A percentile compares a stretch with the other conserved stretches of the same genome.
These are phyloP conservation scores for Patiria miniata DNA, from an alignment of 35 echinoderm and acorn worm species.

Conservation along the genomic window DNA sequence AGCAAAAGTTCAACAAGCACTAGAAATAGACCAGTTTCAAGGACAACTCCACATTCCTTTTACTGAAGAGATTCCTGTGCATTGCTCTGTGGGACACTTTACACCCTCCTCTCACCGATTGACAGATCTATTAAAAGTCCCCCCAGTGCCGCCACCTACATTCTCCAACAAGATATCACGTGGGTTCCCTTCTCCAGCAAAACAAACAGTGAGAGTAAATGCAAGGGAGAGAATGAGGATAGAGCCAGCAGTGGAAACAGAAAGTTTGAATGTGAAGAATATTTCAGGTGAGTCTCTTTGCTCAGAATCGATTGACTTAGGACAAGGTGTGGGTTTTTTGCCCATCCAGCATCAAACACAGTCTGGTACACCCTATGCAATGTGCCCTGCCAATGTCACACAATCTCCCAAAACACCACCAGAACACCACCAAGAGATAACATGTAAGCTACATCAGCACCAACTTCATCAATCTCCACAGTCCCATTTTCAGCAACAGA, in stretches of 20 bases:
- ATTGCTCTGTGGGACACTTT: conserved; percentile 30
- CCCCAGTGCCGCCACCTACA: conserved; percentile 67
- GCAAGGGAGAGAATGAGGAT: not conserved
- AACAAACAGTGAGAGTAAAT: conserved; percentile 15
- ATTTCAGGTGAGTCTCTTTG: conserved; percentile 51
- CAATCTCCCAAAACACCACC: conserved; percentile 36
- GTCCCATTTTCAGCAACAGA: not conserved
- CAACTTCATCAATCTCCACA: conserved; percentile 20
- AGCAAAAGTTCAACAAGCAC: conserved; percentile 83
- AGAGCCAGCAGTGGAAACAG: conserved; percentile 5
- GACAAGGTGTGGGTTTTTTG: conserved; percentile 83
- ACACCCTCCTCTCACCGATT: conserved; percentile 61
- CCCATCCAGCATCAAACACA: conserved; percentile 61
- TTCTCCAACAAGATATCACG: conserved; percentile 24
- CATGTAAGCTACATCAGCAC: conserved; percentile 7
- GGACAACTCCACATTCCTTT: conserved; percentile 67
- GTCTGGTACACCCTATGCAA: conserved; percentile 63
- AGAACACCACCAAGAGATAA: not conserved
- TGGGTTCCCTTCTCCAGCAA: not conserved
- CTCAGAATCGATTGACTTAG: conserved; percentile 74
- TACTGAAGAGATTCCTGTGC: conserved; percentile 53
- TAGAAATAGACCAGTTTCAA: conserved; percentile 73
- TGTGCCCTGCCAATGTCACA: conserved; percentile 54
- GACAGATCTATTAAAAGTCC: conserved; percentile 91
- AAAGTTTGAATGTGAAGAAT: conserved; percentile 1